These are phyloP conservation scores for Drosophila bifasciata DNA, from an alignment of 1,140 invertebrate genomes.

Conservation along the genomic window DNA sequence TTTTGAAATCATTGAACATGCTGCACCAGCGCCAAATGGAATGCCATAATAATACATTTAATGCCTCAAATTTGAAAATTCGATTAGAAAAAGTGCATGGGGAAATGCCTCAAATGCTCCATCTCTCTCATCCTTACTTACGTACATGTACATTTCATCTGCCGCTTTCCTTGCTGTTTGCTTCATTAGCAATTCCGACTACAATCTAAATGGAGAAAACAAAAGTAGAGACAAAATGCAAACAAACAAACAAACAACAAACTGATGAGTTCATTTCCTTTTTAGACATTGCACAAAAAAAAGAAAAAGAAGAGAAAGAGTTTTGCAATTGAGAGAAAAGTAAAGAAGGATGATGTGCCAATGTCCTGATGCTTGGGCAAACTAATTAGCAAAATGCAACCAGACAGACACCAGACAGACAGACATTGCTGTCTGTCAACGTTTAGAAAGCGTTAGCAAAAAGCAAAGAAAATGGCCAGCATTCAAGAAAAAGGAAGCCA, in stretches of 20 bases:
- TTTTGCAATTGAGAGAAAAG: conserved; percentile 8
- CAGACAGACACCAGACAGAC: conserved; percentile 49
- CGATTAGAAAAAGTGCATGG: too few species aligned
- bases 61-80: not conserved
- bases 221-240: conserved; percentile 16
- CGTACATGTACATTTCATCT: too few species aligned
- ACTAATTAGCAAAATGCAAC: conserved; percentile 75
- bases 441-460: conserved; percentile 58
- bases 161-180: conserved; percentile 8
- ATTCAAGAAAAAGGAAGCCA: conserved; percentile 7
- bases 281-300: conserved; percentile 53
- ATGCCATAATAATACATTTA: too few species aligned
- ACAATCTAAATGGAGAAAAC: conserved; percentile 20
- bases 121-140: too few species aligned
- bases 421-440: conserved; percentile 36
- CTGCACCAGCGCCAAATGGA: too few species aligned
- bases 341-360: conserved; percentile 15
- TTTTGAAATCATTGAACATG: conserved; percentile 9
- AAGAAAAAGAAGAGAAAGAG: not conserved
- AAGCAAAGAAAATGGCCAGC: conserved; percentile 36
- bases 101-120: too few species aligned
- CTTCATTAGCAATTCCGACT: conserved; percentile 53
- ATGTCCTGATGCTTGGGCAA: conserved; percentile 61
- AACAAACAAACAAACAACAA: conserved; percentile 40
- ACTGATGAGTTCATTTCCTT: conserved; percentile 78